Evolutionary conservation across 2,797 vertebrate genomes (phyloP).

Genomic region (Hydrophis major): DNA sequence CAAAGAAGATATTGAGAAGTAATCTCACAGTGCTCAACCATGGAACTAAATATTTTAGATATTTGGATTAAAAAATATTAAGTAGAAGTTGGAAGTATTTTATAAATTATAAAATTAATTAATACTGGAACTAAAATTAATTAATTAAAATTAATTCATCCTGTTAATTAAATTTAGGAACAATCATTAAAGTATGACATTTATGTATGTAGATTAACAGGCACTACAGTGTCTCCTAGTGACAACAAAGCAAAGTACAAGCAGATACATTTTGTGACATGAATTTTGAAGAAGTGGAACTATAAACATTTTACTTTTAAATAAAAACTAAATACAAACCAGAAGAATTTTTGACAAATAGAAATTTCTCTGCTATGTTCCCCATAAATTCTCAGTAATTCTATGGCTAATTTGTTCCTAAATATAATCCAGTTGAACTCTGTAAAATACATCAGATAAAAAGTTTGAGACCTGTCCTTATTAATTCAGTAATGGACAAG

Average conservation of each 20-base stretch:
- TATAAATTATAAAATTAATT: neutral
- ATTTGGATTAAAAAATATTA: neutral
- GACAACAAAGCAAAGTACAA: neutral
- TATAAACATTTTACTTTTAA: neutral
- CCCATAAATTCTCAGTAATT: neutral
- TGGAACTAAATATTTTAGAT: neutral
- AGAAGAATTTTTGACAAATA: neutral
- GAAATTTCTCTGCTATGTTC: neutral
- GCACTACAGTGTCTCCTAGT: slow-evolving; percentile 16
- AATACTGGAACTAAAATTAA: neutral
- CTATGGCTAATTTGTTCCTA: neutral
- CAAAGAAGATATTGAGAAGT: neutral
- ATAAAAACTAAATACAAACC: neutral
- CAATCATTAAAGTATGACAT: neutral
- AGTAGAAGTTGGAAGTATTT: neutral
- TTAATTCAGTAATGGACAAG: neutral
- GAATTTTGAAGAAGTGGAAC: neutral
- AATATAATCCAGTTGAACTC: neutral
- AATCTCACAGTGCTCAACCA: neutral
- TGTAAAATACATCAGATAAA: neutral
- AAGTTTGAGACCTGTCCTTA: neutral
- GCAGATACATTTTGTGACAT: neutral
- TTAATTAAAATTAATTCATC: neutral
- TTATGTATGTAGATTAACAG: neutral
- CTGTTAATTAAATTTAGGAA: neutral